Evolutionary conservation across 2,888 invertebrate genomes (phyloP).

Genomic region (Himalopsyche tibetana): DNA sequence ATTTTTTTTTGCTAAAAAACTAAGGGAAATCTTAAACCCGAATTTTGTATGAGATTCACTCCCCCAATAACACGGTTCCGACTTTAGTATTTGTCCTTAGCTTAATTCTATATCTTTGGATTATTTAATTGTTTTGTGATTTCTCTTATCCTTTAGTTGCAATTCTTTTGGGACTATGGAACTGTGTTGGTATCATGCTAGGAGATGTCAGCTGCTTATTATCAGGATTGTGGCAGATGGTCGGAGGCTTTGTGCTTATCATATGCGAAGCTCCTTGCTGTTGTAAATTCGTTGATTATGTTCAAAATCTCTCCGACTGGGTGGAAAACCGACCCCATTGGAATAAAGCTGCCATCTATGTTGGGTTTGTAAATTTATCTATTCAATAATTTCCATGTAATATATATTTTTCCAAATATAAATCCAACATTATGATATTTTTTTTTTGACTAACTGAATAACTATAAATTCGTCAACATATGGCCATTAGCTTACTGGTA

Average conservation of each 20-base stretch:
- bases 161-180: constrained; percentile 88
- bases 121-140: neutral
- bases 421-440: no score
- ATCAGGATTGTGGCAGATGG: constrained; percentile 90
- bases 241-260: constrained; percentile 91
- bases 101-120: no score
- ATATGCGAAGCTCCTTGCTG: constrained; percentile 97
- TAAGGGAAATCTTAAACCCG: no score
- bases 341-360: constrained; percentile 91
- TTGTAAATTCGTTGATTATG: constrained; percentile 96
- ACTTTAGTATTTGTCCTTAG: no score
- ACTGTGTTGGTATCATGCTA: constrained; percentile 82
- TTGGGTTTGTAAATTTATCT: constrained; percentile 81
- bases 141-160: constrained; percentile 81
- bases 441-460: no score
- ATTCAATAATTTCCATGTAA: neutral
- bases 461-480: no score
- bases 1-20: no score
- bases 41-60: no score
- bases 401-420: constrained; percentile 39
- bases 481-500: no score
- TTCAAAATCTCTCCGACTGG: constrained; percentile 89
- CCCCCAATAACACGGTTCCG: no score
- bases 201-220: constrained; percentile 82
- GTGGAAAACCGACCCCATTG: constrained; percentile 91